Evolutionary conservation across 64 coral and sea anemone species (phyloP), one percentile per base, ranked within the genome.

Genomic region (Actinia tenebrosa): DNA sequence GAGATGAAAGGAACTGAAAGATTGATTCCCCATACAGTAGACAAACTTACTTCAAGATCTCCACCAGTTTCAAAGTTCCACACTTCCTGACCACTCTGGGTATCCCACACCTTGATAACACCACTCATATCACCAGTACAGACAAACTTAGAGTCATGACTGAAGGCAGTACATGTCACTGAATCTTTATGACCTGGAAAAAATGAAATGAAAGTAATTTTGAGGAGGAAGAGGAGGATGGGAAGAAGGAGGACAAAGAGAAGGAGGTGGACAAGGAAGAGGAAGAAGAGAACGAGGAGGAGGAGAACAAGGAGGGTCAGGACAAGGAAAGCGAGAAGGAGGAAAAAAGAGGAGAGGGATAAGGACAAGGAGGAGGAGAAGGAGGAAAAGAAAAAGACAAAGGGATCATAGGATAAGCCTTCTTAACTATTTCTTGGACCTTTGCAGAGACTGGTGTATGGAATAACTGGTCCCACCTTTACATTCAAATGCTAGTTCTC

Each of bases 71-170:
- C 97, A 89, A 95, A 99, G 45, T 86, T 87, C 93, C 97, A 99
- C 30, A 93, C 84, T 88, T 99, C 82, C 30, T 90, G 86, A 19
- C 89, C 88, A 27, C 46, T 95, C 56, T 90, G 83, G 7, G 90
- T 30, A 78, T 84, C 87, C 97, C 97, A 99, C 47, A 95, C 97
- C 84, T 92, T 95, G 59, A 99, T 91, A 5, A 99, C 20, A 11
- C 97, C 97, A 95, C 97, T 95, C 96, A 98, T 98, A 78, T 98
- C 96, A 52, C 92, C 96, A n/a, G 93, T 95, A 37, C 90, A 93
- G 82, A 99, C 93, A 87, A 95, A 82, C 80, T 95, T 95, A 25
- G 91, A 95, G 50, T 99, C 97, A 87, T 93, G 93, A 90, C 90
- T 99, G 50, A 99, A 99, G 16, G 82, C 90, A 59, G 97, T 91